Evolutionary conservation across 2,888 invertebrate species (phyloP).

Genomic region (Adelphocoris suturalis): DNA sequence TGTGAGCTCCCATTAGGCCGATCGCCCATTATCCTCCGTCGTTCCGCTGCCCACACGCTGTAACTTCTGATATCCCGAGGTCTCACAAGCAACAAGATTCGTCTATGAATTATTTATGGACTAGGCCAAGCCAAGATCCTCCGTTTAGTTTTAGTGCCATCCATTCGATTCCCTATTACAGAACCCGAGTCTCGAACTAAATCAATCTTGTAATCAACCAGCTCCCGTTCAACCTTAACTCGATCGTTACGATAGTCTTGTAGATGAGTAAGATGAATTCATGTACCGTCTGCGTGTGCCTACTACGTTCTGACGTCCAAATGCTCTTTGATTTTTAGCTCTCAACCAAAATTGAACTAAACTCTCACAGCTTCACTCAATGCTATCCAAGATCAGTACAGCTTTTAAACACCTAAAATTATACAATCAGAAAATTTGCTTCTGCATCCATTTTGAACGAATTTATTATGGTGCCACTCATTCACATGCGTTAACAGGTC

Average conservation of each 20-base stretch:
- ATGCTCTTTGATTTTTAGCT: too few species aligned
- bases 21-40: slow-evolving; percentile 36
- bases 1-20: slow-evolving; percentile 28
- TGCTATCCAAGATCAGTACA: too few species aligned
- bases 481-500: too few species aligned
- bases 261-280: too few species aligned
- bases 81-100: slow-evolving; percentile 22
- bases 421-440: too few species aligned
- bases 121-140: slow-evolving; percentile 14
- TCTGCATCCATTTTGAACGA: too few species aligned
- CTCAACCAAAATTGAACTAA: too few species aligned
- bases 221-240: background rate
- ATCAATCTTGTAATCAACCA: slow-evolving; percentile 24
- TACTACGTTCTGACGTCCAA: too few species aligned
- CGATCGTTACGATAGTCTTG: background rate
- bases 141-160: slow-evolving; percentile 42
- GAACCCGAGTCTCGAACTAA: slow-evolving; percentile 11
- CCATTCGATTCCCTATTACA: slow-evolving; percentile 17
- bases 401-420: too few species aligned
- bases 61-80: slow-evolving; percentile 39
- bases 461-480: too few species aligned
- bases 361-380: too few species aligned
- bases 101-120: slow-evolving; percentile 27
- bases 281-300: too few species aligned
- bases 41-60: slow-evolving; percentile 30